Evolutionary conservation across 2,797 vertebrate species (phyloP).

Genomic region (Salarias fasciatus): DNA sequence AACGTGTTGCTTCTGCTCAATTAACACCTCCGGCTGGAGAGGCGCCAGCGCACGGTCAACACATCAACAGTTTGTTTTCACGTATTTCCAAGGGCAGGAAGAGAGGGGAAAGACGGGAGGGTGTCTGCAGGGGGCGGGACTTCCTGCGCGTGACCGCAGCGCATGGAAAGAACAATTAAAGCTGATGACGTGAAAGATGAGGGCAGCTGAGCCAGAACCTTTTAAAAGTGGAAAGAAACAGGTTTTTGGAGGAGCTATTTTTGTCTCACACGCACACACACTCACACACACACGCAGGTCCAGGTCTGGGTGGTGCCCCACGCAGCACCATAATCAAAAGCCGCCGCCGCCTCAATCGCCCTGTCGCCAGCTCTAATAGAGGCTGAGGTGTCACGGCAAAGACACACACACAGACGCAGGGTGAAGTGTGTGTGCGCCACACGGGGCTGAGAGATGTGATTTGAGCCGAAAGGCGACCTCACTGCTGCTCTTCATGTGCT

Average conservation of each 20-base stretch:
- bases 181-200: slow-evolving; percentile 56
- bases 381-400: slow-evolving; percentile 59
- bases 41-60: too few relatives aligned
- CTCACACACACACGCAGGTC: slow-evolving; percentile 13
- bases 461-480: slow-evolving; percentile 7
- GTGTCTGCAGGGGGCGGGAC: slow-evolving; percentile 66
- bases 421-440: too few relatives aligned
- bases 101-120: too few relatives aligned
- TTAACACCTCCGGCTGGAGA: too few relatives aligned
- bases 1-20: too few relatives aligned
- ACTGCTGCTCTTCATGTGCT: slow-evolving; percentile 5
- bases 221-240: slow-evolving; percentile 59
- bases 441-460: not conserved
- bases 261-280: slow-evolving; percentile 26
- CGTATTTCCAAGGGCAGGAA: too few relatives aligned
- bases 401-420: slow-evolving; percentile 1
- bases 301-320: slow-evolving; percentile 59
- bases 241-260: slow-evolving; percentile 62
- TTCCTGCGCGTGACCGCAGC: slow-evolving; percentile 56
- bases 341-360: slow-evolving; percentile 65
- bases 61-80: too few relatives aligned
- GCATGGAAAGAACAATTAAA: slow-evolving; percentile 50
- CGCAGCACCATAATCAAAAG: slow-evolving; percentile 64
- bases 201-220: slow-evolving; percentile 41
- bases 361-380: slow-evolving; percentile 45